Percentiles rank a stretch among this genome's conserved stretches.
phyloP scores from a whole-genome alignment of 1,140 invertebrate species.

The Rhysida immarginata region DNA sequence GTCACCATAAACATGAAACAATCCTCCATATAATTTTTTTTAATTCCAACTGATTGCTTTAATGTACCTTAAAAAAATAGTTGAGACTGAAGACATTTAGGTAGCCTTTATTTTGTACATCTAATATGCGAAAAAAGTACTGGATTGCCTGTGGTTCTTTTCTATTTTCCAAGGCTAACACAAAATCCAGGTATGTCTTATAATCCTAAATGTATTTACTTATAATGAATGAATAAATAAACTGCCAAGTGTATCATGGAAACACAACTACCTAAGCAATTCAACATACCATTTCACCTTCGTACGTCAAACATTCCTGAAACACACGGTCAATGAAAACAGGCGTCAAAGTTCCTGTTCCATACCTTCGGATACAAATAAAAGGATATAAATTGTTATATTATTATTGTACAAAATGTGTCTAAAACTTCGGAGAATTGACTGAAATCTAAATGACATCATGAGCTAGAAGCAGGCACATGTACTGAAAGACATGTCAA shows the following conservation, averaged over 20 bases:
- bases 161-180: conserved; percentile 81
- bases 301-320: conserved; percentile 86
- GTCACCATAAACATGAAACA: no score
- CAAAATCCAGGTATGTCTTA: conserved; percentile 90
- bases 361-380: conserved; percentile 48
- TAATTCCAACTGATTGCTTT: no score
- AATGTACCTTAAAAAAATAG: conserved; percentile 71
- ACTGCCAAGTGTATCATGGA: not conserved
- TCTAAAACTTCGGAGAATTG: no score
- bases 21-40: no score
- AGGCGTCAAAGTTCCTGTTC: conserved; percentile 75
- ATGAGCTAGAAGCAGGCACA: no score
- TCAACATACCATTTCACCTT: conserved; percentile 77
- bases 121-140: conserved; percentile 82
- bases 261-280: not conserved
- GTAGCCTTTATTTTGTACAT: conserved; percentile 75
- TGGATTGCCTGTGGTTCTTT: conserved; percentile 78
- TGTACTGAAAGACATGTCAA: no score
- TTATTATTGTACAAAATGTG: no score
- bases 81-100: conserved; percentile 79
- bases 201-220: no score
- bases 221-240: conserved; percentile 16
- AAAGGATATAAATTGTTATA: conserved; percentile 11
- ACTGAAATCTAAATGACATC: no score
- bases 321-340: conserved; percentile 86